Evolutionary conservation across 2,888 invertebrate genomes (phyloP), one percentile per base, ranked within the genome.

Genomic region (Synanthedon tipuliformis): DNA sequence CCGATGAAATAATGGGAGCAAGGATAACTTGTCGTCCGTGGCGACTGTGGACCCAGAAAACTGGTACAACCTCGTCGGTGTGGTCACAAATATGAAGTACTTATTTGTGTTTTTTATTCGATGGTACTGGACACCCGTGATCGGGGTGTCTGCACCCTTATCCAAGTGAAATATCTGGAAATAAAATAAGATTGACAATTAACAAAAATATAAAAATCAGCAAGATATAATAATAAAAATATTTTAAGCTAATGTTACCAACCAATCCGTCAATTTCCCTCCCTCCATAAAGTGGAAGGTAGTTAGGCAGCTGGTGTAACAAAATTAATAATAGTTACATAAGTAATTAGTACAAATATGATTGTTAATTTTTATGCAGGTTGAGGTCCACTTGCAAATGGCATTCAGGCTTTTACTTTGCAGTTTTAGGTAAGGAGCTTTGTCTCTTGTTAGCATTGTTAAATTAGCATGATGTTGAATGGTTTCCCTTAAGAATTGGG

Each of bases 51-150:
- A 89, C 2, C 96, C 97, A 57, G 94, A 90, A 70, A 97, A 98
- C 76, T 95, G 95, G 80, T 97, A 97, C 50, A 98, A 82, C 53
- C 95, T 90, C 51, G 92, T 93, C 1, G 94, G 91, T 4, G 97
- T 96, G 1, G 96, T 93, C 3, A 93, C 94, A 59, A 97, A 90
- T 41, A 98, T 91, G 53, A 94, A 91, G 75, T 94, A 96, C 67
- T 91, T 92, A 57, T 91, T 92, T 0, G 91, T 89, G 51, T 89
- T 89, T 11, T 92, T 90, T 55, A 94, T 88, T 68, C 92, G 90
- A 71, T 94, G 93, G 76, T 95, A 94, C 71, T 95, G 93, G 53
- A 98, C 85, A 0, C 95, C 96, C n/a, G 95, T 96, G 57, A 98
- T 94, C 0, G 95, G 92, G 55, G 92, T 93, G 50, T 91, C 89